Evolutionary conservation across 1,140 invertebrate genomes (phyloP).

Genomic region (Leptopilina boulardi): DNA sequence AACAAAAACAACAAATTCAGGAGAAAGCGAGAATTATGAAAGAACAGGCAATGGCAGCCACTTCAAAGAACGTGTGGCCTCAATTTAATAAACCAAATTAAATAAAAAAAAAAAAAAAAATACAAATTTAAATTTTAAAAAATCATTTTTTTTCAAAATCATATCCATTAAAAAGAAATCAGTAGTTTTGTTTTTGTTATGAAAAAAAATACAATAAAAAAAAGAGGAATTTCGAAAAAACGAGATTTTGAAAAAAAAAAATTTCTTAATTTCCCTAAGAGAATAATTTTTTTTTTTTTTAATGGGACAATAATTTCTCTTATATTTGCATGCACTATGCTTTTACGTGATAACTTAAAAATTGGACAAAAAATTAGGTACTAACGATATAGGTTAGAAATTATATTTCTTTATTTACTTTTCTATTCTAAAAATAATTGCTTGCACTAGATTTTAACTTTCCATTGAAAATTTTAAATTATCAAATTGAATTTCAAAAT

Average conservation of each 20-base stretch:
- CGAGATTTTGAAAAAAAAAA: neutral
- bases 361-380: neutral
- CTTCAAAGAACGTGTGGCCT: slow-evolving; percentile 74
- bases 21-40: slow-evolving; percentile 75
- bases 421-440: neutral
- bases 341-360: neutral
- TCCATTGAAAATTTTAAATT: no score
- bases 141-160: neutral
- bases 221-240: neutral
- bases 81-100: slow-evolving; percentile 75
- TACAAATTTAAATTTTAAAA: neutral
- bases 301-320: no score
- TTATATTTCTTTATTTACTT: neutral
- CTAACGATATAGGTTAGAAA: neutral
- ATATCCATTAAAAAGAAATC: neutral
- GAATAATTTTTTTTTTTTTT: no score
- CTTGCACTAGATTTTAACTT: neutral
- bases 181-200: neutral
- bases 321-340: slow-evolving; percentile 2
- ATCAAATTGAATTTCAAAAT: neutral
- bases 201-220: neutral
- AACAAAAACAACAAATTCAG: slow-evolving; percentile 84
- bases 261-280: no score
- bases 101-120: slow-evolving; percentile 37
- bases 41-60: slow-evolving; percentile 70